These are phyloP conservation scores for Lutraria rhynchaena DNA, from an alignment of 1,140 invertebrate genomes.

Conservation along the genomic window DNA sequence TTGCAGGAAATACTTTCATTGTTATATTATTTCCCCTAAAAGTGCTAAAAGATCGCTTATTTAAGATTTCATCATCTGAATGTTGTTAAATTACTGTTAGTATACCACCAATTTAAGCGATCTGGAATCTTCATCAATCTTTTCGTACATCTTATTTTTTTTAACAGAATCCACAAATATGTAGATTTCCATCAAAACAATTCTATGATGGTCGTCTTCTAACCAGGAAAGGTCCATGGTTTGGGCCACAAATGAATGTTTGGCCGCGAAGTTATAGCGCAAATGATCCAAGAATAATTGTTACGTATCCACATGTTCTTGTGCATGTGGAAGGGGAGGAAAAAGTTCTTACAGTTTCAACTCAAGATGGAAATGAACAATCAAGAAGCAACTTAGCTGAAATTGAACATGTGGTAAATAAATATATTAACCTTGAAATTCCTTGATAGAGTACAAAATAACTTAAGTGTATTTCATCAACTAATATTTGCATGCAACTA, in stretches of 20 bases:
- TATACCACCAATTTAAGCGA: no score
- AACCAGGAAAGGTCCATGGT: constrained; percentile 43
- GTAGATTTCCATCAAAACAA: constrained; percentile 70
- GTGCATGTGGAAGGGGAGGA: constrained; percentile 35
- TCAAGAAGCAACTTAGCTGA: constrained; percentile 20
- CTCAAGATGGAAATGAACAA: constrained; percentile 23
- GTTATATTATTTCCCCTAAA: no score
- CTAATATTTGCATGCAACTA: no score
- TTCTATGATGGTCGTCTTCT: constrained; percentile 71
- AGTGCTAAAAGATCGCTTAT: no score
- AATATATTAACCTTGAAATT: no score
- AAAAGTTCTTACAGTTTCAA: constrained; percentile 8
- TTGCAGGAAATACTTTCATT: no score
- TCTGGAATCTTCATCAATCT: neutral
- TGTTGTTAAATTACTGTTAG: no score
- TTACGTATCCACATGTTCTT: constrained; percentile 12
- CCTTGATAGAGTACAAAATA: no score
- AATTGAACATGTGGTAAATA: constrained; percentile 33
- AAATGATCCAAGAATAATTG: no score
- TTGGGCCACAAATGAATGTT: constrained; percentile 31
- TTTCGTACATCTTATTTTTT: constrained; percentile 6
- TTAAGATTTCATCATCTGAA: no score
- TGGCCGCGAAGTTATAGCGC: constrained; percentile 49
- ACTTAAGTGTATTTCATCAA: no score
- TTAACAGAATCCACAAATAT: constrained; percentile 71